Evolutionary conservation across 2,797 vertebrate genomes (phyloP), one percentile per base, ranked within the genome.

Genomic region (Sebastes taczanowskii): DNA sequence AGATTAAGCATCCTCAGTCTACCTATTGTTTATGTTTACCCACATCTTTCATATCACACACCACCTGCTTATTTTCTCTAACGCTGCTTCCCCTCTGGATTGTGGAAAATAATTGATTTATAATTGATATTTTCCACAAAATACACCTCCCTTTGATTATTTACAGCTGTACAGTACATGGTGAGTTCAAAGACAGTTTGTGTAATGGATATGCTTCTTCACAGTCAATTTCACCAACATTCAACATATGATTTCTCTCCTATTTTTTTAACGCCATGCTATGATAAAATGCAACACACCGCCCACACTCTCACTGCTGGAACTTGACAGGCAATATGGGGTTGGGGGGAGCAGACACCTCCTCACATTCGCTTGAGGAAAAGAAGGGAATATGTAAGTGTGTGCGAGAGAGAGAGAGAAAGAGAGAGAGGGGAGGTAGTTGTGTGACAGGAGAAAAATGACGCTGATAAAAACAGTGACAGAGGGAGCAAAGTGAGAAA

Each of bases 261-360:
- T 9, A 38, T 34, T 74, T 75, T 66, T 70, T 34, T 64, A 23
- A 69, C 27, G 2, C 53, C 13, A 3, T 16, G 66, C 38, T 52
- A 27, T 64, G 83, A 86, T 84, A 68, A 56, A 78, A 89, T 78
- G 81, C 81, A 87, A 69, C 78, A 74, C 85, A 20, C 75, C 88
- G 22, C 89, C 84, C 85, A 82, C 89, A 29, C 77, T 38, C 79
- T 61, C 73, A 63, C 72, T 74, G 67, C 74, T 82, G 80, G 78
- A 87, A 88, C 78, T 78, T 85, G 89, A 92, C 84, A 82, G 87
- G 82, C 87, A 89, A 90, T 88, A 89, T 84, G 90, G 85, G 85
- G 79, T 80, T 8, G 8, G 20, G 0, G 4, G 49, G 70, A 69
- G 82, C 79, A 81, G 83, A 89, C 82, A 85, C 86, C 76, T 82